Conservation (phyloP, 2,113 vertebrate species). For the Sturnira hondurensis region DNA sequence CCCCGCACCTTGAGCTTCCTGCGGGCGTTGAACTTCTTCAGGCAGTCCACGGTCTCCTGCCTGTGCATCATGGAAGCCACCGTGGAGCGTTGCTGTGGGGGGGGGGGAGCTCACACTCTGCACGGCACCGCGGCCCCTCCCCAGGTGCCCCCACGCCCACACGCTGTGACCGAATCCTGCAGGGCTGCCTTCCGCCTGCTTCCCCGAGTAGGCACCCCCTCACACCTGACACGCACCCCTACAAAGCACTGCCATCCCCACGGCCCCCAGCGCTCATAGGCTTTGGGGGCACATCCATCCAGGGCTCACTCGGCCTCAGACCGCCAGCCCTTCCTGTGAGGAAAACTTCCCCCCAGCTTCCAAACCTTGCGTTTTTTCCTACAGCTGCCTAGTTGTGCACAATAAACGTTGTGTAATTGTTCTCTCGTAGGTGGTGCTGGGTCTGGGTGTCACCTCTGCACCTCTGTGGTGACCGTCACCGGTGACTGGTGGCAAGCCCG, state of each 20-base stretch:
- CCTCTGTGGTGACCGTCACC: no score
- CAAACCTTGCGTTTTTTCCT: neutral
- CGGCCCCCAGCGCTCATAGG: neutral
- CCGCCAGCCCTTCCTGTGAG: neutral
- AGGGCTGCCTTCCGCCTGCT: neutral
- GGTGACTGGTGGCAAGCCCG: neutral
- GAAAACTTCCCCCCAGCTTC: neutral
- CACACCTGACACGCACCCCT: neutral
- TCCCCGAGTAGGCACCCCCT: neutral
- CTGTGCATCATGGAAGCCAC: constrained; percentile 99
- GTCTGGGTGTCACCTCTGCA: neutral
- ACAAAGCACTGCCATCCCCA: neutral
- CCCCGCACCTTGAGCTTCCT: constrained; percentile 93
- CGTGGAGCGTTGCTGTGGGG: constrained; percentile 94
- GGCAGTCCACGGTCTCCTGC: constrained; percentile 97
- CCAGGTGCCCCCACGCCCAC: no score
- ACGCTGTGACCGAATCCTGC: neutral
- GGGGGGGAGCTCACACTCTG: neutral
- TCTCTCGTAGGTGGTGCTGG: neutral
- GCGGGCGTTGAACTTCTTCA: constrained; percentile 98
- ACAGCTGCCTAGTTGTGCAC: neutral
- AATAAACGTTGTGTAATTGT: neutral
- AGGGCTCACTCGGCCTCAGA: neutral
- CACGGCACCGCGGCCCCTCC: neutral
- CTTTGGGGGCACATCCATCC: neutral